Percentiles rank a stretch among this genome's conserved stretches.
Evolutionary conservation across 2,797 vertebrate species (phyloP).

Genomic region (Scomberomorus guttatus): DNA sequence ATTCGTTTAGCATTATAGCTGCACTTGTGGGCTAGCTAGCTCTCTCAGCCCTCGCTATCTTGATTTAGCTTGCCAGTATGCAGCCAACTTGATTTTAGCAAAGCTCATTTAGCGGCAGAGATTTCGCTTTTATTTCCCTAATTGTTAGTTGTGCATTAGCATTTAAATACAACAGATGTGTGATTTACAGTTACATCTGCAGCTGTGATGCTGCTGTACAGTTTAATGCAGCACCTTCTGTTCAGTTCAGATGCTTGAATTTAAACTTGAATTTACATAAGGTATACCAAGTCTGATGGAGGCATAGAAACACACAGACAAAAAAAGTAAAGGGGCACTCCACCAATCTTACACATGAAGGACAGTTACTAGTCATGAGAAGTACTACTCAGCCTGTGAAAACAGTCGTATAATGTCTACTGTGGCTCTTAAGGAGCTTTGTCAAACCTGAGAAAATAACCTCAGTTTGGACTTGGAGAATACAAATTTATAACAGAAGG

Average conservation of each 20-base stretch:
- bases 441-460: neutral
- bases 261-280: conserved; percentile 4
- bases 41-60: conserved; percentile 3
- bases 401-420: neutral
- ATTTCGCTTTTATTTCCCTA: conserved; percentile 36
- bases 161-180: conserved; percentile 55
- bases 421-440: neutral
- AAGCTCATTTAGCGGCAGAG: conserved; percentile 26
- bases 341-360: neutral
- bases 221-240: conserved; percentile 45
- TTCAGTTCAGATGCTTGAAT: conserved; percentile 20
- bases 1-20: conserved; percentile 16
- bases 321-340: too few relatives aligned
- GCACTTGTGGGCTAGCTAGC: conserved; percentile 13
- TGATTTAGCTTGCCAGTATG: conserved; percentile 28
- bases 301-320: neutral
- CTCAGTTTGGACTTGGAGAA: neutral
- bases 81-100: conserved; percentile 36
- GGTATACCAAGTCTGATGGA: too few relatives aligned
- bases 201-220: conserved; percentile 26
- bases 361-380: neutral
- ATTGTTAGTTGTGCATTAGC: conserved; percentile 37
- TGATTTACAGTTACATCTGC: conserved; percentile 52
- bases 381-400: neutral
- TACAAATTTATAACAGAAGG: neutral